Evolutionary conservation across 1,140 invertebrate genomes (phyloP).

Genomic region (Megathymus violae): DNA sequence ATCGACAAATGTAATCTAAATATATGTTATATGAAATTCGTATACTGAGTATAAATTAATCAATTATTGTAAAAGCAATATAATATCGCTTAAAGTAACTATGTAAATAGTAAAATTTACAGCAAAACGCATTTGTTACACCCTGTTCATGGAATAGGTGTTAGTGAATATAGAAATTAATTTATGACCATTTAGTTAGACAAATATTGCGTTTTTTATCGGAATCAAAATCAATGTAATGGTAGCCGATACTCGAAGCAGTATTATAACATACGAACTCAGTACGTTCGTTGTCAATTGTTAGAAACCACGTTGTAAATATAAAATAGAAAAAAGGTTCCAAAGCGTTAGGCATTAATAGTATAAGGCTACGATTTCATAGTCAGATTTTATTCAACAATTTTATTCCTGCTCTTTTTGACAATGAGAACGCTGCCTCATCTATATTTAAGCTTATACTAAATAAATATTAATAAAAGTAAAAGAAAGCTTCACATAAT

Average conservation of each 20-base stretch:
- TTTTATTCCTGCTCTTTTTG: conserved; percentile 5
- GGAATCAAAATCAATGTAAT: conserved; percentile 17
- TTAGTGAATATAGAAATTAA: conserved; percentile 41
- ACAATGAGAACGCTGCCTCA: conserved; percentile 31
- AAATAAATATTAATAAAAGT: conserved; percentile 1
- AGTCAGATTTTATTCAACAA: conserved; percentile 11
- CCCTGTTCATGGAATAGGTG: conserved; percentile 49
- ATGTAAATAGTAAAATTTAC: conserved; percentile 43
- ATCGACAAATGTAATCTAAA: conserved; percentile 50
- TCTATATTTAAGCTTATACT: conserved; percentile 12
- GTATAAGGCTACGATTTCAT: conserved; percentile 12
- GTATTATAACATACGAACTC: conserved; percentile 48
- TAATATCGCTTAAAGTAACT: conserved; percentile 44
- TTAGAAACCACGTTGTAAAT: conserved; percentile 39
- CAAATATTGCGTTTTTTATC: conserved; percentile 21
- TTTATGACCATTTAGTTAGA: conserved; percentile 55
- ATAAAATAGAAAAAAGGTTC: conserved; percentile 24
- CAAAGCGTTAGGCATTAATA: conserved; percentile 32
- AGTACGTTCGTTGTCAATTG: conserved; percentile 56
- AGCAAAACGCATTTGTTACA: conserved; percentile 45
- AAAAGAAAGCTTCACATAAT: background rate
- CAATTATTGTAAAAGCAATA: conserved; percentile 52
- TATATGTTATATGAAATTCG: conserved; percentile 52
- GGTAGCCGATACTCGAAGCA: conserved; percentile 30
- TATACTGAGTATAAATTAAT: conserved; percentile 42